Conservation (phyloP, 2,888 invertebrate species). For the Lypha dubia region DNA sequence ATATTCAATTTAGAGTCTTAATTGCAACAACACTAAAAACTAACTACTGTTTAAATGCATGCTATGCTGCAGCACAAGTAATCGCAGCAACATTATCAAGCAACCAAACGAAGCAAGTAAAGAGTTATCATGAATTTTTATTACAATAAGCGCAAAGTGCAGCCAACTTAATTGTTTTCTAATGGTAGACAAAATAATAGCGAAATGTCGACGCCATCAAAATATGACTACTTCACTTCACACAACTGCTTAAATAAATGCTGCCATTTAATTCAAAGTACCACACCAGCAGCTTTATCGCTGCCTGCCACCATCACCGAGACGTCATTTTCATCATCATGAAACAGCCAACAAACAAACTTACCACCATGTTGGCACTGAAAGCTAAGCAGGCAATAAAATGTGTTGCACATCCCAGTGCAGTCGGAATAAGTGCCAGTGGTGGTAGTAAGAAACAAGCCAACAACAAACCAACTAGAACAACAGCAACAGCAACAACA, state of each 20-base stretch:
- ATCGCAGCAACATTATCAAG: slow-evolving; percentile 18
- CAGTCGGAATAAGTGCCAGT: slow-evolving; percentile 7
- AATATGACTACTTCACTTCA: slow-evolving; percentile 52
- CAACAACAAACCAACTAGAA: slow-evolving; percentile 46
- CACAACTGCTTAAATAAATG: slow-evolving; percentile 45
- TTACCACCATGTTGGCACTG: slow-evolving; percentile 32
- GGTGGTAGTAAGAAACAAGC: slow-evolving; percentile 15
- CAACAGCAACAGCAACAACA: slow-evolving; percentile 49
- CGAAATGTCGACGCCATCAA: slow-evolving; percentile 70
- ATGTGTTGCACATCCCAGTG: slow-evolving; percentile 40
- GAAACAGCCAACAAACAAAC: slow-evolving; percentile 18
- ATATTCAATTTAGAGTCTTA: slow-evolving; percentile 32
- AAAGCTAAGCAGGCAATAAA: slow-evolving; percentile 33
- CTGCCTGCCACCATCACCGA: slow-evolving; percentile 29
- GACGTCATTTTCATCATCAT: slow-evolving; percentile 10
- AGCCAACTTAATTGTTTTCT: slow-evolving; percentile 73
- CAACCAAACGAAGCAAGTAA: slow-evolving; percentile 23
- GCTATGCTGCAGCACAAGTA: slow-evolving; percentile 11
- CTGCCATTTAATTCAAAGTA: slow-evolving; percentile 39
- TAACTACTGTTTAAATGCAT: slow-evolving; percentile 45
- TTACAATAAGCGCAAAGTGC: slow-evolving; percentile 72
- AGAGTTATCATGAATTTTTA: slow-evolving; percentile 70
- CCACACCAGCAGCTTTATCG: too few species aligned
- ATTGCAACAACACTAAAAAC: slow-evolving; percentile 25
- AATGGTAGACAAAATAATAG: slow-evolving; percentile 72